phyloP scores from a whole-genome alignment of 37 sponge, comb jelly and placozoan genomes.

The Chondrosia reniformis region DNA sequence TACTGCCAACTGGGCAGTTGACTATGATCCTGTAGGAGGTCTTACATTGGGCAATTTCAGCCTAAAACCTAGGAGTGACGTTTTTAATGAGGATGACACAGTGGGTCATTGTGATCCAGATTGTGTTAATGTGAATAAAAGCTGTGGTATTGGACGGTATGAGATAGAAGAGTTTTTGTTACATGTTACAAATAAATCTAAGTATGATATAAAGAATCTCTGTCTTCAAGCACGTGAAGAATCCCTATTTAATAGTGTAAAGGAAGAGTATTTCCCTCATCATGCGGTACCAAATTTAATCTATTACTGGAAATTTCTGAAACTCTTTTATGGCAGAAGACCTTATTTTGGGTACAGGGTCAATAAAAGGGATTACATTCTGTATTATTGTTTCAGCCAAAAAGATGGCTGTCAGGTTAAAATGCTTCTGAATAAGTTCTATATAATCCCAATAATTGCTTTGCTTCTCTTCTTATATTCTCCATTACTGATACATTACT shows the following conservation, averaged over 20 bases:
- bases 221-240: background rate
- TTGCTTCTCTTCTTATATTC: background rate
- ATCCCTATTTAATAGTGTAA: background rate
- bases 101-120: background rate
- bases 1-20: background rate
- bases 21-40: too few relatives aligned
- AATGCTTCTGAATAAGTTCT: background rate
- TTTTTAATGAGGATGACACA: background rate
- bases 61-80: background rate
- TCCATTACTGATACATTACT: background rate
- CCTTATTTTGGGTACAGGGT: background rate
- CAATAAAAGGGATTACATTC: background rate
- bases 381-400: background rate
- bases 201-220: background rate
- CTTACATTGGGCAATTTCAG: too few relatives aligned
- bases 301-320: background rate
- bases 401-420: background rate
- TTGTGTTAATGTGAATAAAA: background rate
- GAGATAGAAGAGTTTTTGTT: background rate
- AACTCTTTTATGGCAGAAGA: background rate
- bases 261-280: background rate
- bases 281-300: background rate
- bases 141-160: background rate
- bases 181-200: background rate
- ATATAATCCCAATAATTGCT: background rate